Percentiles rank a stretch among this genome's conserved stretches.
These are phyloP conservation scores for Leuciscus waleckii DNA, from an alignment of 2,797 vertebrate genomes.

Conservation along the genomic window DNA sequence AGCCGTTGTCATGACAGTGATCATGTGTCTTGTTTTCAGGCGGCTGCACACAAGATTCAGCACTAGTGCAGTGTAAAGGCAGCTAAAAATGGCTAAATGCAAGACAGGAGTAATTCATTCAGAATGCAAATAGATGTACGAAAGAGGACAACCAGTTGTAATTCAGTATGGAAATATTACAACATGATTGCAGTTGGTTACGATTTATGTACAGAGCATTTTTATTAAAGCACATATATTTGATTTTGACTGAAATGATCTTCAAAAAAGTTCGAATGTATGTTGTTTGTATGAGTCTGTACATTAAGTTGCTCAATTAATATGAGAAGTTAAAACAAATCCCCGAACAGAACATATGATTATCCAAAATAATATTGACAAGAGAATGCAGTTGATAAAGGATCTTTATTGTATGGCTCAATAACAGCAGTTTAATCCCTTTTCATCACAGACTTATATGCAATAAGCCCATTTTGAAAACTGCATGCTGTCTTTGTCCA, in stretches of 20 bases:
- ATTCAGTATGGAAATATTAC: background rate
- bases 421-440: slow-evolving; percentile 29
- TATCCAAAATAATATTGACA: background rate
- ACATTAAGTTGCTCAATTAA: background rate
- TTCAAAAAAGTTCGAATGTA: background rate
- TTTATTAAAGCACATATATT: background rate
- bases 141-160: background rate
- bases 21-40: slow-evolving; percentile 10
- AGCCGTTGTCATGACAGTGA: slow-evolving; percentile 12
- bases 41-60: background rate
- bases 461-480: slow-evolving; percentile 6
- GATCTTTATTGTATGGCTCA: slow-evolving; percentile 53
- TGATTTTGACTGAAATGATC: background rate
- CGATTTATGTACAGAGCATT: background rate
- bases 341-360: background rate
- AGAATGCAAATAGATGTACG: background rate
- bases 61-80: background rate
- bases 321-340: background rate
- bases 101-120: background rate
- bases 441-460: slow-evolving; percentile 33
- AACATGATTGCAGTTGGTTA: background rate
- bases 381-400: slow-evolving; percentile 17
- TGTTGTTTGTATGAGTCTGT: background rate
- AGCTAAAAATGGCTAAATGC: background rate
- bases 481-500: slow-evolving; percentile 29